A percentile compares a stretch with the other conserved stretches of the same genome.
Conservation (phyloP, 2,113 vertebrate genomes). For the Coracopsis vasa region DNA sequence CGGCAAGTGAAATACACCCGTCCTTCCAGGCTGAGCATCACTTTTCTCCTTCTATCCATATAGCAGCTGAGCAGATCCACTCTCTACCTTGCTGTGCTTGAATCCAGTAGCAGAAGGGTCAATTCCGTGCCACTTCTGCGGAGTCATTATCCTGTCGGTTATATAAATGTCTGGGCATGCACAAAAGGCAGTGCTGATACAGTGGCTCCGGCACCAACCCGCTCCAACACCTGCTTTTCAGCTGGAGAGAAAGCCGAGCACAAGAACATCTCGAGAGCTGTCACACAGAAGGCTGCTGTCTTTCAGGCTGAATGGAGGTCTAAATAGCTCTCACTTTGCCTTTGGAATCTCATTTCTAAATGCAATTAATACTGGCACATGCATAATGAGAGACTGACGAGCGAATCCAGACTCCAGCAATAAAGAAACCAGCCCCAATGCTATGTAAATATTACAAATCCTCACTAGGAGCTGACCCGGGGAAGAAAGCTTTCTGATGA, state of each 20-base stretch:
- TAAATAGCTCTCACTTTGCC: conserved; percentile 58
- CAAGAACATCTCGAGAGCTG: conserved; percentile 59
- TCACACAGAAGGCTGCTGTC: conserved; percentile 54
- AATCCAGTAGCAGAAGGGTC: conserved; percentile 54
- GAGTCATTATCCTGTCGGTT: conserved; percentile 59
- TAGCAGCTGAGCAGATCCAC: not conserved
- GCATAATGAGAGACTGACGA: conserved; percentile 63
- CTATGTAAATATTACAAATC: conserved; percentile 64
- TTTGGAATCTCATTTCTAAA: conserved; percentile 66
- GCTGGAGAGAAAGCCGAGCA: conserved; percentile 58
- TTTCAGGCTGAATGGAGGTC: conserved; percentile 61
- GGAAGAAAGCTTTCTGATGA: conserved; percentile 53
- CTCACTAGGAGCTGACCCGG: conserved; percentile 30
- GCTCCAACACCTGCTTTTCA: conserved; percentile 67
- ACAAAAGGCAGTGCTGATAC: conserved; percentile 67
- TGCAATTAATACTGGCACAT: conserved; percentile 67
- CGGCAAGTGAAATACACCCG: not conserved
- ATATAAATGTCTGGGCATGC: conserved; percentile 70
- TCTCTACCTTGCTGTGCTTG: not conserved
- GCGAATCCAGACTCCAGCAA: conserved; percentile 43
- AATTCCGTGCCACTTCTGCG: conserved; percentile 53
- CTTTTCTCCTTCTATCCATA: not conserved
- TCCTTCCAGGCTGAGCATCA: not conserved
- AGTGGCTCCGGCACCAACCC: conserved; percentile 37
- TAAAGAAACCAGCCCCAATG: conserved; percentile 50